These are phyloP conservation scores for Nothocercus julius DNA, from an alignment of 2,113 vertebrate genomes.

Conservation along the genomic window DNA sequence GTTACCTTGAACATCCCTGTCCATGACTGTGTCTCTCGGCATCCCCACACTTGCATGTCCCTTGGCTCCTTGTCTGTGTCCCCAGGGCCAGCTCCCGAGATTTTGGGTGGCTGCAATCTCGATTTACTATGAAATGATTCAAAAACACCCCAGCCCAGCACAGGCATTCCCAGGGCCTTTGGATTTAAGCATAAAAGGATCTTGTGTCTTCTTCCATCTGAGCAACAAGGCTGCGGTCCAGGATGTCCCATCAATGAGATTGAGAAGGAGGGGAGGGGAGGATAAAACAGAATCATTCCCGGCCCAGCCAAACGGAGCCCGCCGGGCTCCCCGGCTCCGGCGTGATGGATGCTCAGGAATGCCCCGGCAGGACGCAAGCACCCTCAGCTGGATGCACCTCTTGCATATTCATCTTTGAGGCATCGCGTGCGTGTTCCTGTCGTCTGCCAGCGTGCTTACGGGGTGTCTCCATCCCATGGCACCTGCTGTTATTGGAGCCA, in stretches of 20 bases:
- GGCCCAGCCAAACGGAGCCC: rapidly evolving
- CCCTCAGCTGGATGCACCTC: background rate
- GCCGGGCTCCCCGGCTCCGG: rapidly evolving
- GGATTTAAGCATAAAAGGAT: background rate
- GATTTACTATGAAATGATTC: rapidly evolving
- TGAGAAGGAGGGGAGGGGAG: background rate
- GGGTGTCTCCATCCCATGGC: background rate
- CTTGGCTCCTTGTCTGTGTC: rapidly evolving
- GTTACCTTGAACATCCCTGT: rapidly evolving
- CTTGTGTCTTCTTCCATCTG: background rate
- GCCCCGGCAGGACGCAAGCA: background rate
- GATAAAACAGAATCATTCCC: background rate
- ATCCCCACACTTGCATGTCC: background rate
- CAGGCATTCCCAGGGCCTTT: rapidly evolving
- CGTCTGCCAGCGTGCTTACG: background rate
- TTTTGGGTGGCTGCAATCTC: rapidly evolving
- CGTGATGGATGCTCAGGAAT: background rate
- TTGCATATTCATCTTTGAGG: background rate
- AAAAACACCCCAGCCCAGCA: rapidly evolving
- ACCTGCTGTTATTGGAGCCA: too few relatives aligned
- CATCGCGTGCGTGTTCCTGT: background rate
- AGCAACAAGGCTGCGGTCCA: background rate
- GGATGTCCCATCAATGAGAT: background rate
- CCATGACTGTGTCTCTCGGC: background rate
- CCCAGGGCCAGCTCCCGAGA: background rate